Evolutionary conservation across 1,140 invertebrate species (phyloP), one percentile per base, ranked within the genome.

Genomic region (Triops cancriformis): DNA sequence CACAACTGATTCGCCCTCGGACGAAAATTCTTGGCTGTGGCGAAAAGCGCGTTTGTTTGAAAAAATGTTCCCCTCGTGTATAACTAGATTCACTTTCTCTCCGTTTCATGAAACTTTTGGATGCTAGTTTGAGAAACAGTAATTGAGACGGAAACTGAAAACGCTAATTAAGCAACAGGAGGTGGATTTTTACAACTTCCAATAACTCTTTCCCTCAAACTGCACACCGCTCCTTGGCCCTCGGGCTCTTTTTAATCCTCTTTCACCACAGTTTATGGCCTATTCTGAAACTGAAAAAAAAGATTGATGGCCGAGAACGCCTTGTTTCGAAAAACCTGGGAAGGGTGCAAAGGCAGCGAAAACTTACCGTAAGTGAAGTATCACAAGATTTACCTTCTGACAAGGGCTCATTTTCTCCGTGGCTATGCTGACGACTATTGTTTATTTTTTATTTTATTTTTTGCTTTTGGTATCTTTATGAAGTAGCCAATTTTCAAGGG

Each of bases 101-200:
- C 23, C 18, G 51, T 64, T 64, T 23, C 23, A 23, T 14, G 10
- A 26, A 26, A 31, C n/a, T n/a, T 31, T 64, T 1, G 28, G 26
- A 26, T 43, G 11, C 23, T 41, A 72, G 23, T 77, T 75, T 45
- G 26, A 41, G 76, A 77, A 12, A 23, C 51, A 77, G 51, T 77
- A 28, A 64, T 64, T 64, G 51, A 64, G 51, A 64, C 14, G 18
- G 51, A 64, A 64, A 18, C 51, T 64, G 23, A 64, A 64, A 64
- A 64, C 9, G 51, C 51, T 64, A 64, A 64, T 23, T 64, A 64
- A 64, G 51, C 51, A 64, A 9, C 51, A 37, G 51, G 14, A 14
- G 51, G 51, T 14, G 51, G 51, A 64, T 64, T 64, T 37, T 64
- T 64, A 64, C 23, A 64, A 18, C 51, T 64, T 18, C 51, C 51